phyloP scores from a whole-genome alignment of 2,888 invertebrate species.

The Sesia apiformis region DNA sequence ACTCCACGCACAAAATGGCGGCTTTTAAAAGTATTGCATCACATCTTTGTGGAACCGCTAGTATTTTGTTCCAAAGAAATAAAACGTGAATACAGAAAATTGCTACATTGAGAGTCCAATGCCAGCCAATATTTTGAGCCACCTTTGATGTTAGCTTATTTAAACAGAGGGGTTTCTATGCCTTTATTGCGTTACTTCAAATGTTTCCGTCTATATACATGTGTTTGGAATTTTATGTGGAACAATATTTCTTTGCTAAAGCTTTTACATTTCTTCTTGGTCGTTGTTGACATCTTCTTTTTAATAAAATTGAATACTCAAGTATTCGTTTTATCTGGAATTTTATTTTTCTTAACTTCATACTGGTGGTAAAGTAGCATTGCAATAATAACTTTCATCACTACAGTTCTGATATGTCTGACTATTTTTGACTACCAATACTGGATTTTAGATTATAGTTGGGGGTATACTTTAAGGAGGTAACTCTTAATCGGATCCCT shows the following conservation, averaged over 20 bases:
- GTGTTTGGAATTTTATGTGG: slow-evolving; percentile 21
- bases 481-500: too few relatives aligned
- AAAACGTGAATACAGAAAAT: slow-evolving; percentile 21
- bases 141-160: slow-evolving; percentile 61
- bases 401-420: neutral
- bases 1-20: slow-evolving; percentile 22
- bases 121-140: slow-evolving; percentile 34
- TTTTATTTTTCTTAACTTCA: neutral
- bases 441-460: too few relatives aligned
- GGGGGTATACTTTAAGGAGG: too few relatives aligned
- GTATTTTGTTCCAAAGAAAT: neutral
- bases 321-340: neutral
- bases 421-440: neutral
- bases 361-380: neutral
- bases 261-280: neutral
- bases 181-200: slow-evolving; percentile 48
- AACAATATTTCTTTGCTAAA: slow-evolving; percentile 19
- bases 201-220: slow-evolving; percentile 23
- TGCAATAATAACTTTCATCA: neutral
- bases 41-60: neutral
- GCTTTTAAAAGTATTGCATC: slow-evolving; percentile 11
- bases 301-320: neutral
- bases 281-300: slow-evolving; percentile 4
- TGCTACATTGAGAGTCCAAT: slow-evolving; percentile 37
- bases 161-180: slow-evolving; percentile 46